phyloP scores from a whole-genome alignment of 2,888 invertebrate species.

The Mayetiola destructor region DNA sequence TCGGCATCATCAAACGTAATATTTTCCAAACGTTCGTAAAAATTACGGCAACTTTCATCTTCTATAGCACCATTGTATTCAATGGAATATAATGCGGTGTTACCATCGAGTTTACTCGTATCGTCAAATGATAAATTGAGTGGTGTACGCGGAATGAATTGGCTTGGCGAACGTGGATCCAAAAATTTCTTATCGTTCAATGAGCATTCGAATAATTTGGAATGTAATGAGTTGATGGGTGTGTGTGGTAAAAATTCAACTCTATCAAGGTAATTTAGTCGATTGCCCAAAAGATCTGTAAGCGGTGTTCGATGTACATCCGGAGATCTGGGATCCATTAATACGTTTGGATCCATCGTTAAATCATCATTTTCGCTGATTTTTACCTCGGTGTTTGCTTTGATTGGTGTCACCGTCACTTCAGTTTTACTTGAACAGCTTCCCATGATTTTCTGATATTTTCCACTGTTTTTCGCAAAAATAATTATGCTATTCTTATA shows the following conservation, averaged over 20 bases:
- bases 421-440: background rate
- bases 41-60: constrained; percentile 4
- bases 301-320: background rate
- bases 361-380: too few species aligned
- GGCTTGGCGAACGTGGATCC: background rate
- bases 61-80: background rate
- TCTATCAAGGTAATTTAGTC: background rate
- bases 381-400: background rate
- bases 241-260: background rate
- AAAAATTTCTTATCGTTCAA: background rate
- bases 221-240: background rate
- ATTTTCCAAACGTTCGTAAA: background rate
- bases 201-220: background rate
- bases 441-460: background rate
- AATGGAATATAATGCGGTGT: background rate
- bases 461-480: too few species aligned
- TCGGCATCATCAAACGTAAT: background rate
- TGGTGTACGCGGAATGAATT: background rate
- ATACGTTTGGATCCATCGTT: background rate
- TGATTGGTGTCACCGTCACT: background rate
- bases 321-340: background rate
- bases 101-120: background rate
- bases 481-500: too few species aligned
- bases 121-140: background rate
- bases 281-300: background rate